A percentile compares a stretch with the other conserved stretches of the same genome.
phyloP scores from a whole-genome alignment of 2,888 invertebrate genomes.

The Campoplex nolae region DNA sequence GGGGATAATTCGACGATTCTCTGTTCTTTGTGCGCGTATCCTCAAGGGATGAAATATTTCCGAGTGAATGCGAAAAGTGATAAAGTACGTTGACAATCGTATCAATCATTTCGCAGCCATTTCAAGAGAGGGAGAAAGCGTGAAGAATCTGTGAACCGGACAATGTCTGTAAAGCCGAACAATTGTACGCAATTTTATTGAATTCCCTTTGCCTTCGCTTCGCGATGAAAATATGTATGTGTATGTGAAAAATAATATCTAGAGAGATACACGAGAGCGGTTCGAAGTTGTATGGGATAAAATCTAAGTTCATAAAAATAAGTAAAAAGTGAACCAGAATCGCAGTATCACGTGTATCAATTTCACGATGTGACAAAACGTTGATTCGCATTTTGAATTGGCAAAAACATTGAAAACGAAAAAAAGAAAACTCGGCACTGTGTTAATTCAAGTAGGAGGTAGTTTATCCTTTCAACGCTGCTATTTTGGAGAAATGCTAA shows the following conservation, averaged over 20 bases:
- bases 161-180: slow-evolving; percentile 33
- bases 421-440: too few relatives aligned
- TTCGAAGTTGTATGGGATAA: not conserved
- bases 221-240: not conserved
- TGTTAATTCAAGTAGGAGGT: too few relatives aligned
- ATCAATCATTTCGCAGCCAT: slow-evolving; percentile 53
- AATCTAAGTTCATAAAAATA: slow-evolving; percentile 20
- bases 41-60: slow-evolving; percentile 38
- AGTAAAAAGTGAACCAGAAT: slow-evolving; percentile 12
- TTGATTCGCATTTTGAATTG: too few relatives aligned
- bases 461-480: too few relatives aligned
- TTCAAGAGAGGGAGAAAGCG: not conserved
- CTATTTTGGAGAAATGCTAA: too few relatives aligned
- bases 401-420: too few relatives aligned
- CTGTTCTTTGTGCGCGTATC: slow-evolving; percentile 13
- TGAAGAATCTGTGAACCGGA: slow-evolving; percentile 34
- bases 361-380: too few relatives aligned
- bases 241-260: not conserved
- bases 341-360: too few relatives aligned
- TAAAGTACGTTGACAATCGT: slow-evolving; percentile 45
- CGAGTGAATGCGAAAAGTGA: slow-evolving; percentile 45
- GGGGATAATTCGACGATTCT: slow-evolving; percentile 58
- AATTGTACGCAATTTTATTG: slow-evolving; percentile 24
- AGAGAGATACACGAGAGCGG: not conserved
- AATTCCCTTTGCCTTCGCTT: not conserved